Conservation (phyloP, 1,140 invertebrate species). For the Sycobia sp. region DNA sequence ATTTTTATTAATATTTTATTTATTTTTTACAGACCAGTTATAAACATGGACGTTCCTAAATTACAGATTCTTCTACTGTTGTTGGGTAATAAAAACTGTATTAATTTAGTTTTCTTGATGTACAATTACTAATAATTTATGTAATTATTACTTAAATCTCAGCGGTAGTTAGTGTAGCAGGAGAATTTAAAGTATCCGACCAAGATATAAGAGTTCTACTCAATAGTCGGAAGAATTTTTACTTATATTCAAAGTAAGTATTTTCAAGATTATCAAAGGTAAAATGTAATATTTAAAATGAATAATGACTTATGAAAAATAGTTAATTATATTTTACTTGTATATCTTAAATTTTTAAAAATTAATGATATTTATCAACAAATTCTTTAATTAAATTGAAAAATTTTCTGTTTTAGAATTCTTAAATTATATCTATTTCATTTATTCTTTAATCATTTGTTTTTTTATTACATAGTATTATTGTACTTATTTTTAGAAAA, state of each 20-base stretch:
- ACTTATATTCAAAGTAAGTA: constrained; percentile 51
- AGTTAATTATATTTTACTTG: no score
- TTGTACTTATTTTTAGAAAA: no score
- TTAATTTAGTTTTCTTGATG: constrained; percentile 12
- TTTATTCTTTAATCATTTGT: not conserved
- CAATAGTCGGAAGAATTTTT: constrained; percentile 47
- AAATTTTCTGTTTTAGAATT: not conserved
- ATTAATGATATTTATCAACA: not conserved
- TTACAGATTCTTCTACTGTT: constrained; percentile 1
- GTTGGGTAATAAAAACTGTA: constrained; percentile 9
- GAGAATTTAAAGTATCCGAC: constrained; percentile 44
- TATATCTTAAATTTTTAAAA: not conserved
- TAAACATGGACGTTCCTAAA: not conserved
- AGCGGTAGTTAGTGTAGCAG: constrained; percentile 37
- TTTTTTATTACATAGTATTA: no score
- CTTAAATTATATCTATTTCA: not conserved
- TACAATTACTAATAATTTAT: constrained; percentile 2
- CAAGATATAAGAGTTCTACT: constrained; percentile 57
- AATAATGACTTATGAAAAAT: no score
- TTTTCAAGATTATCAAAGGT: constrained; percentile 34
- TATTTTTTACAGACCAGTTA: not conserved
- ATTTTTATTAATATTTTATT: no score
- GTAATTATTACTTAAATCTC: constrained; percentile 16
- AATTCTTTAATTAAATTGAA: not conserved
- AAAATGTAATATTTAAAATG: constrained; percentile 38